Evolutionary conservation across 2,888 invertebrate genomes (phyloP).

Genomic region (Bimastos eiseni): DNA sequence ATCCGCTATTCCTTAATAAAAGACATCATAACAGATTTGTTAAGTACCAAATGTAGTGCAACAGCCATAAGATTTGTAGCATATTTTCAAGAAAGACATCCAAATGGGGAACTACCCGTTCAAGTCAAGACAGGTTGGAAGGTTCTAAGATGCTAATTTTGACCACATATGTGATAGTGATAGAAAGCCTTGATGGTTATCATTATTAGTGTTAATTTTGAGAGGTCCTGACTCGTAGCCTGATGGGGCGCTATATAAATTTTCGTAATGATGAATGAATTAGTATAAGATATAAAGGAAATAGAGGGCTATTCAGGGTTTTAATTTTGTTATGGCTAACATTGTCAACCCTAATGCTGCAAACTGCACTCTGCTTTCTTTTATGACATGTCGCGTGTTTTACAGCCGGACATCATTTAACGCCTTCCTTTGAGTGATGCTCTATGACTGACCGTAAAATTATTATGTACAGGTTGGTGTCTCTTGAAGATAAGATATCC

Average conservation of each 20-base stretch:
- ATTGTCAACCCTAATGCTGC: no score
- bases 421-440: not conserved
- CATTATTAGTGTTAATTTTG: no score
- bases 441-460: not conserved
- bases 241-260: no score
- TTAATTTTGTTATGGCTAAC: no score
- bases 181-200: not conserved
- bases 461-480: not conserved
- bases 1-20: not conserved
- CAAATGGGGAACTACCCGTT: not conserved
- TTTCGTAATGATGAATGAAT: no score
- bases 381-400: not conserved
- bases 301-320: no score
- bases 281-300: no score
- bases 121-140: not conserved
- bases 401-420: not conserved
- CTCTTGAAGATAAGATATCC: not conserved
- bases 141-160: no score
- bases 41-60: not conserved
- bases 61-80: not conserved
- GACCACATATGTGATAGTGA: not conserved
- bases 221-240: no score
- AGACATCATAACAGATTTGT: not conserved
- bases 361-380: not conserved
- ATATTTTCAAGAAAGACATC: not conserved